phyloP scores from a whole-genome alignment of 2,888 invertebrate genomes.

The Spatulosminthurus flaviceps region DNA sequence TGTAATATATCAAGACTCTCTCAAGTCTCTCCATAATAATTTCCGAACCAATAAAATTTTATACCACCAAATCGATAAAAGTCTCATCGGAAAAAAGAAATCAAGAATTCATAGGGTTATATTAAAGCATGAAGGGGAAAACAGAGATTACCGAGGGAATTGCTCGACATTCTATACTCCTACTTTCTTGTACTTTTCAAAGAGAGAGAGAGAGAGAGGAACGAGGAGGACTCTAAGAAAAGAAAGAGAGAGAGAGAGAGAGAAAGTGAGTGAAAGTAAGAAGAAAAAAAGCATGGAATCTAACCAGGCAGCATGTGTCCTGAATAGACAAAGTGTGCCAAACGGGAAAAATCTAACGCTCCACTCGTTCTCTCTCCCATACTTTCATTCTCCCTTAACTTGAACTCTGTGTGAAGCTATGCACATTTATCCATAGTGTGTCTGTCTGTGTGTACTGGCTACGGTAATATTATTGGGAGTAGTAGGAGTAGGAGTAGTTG shows the following conservation, averaged over 20 bases:
- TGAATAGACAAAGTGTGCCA: slow-evolving; percentile 43
- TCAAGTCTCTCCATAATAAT: background rate
- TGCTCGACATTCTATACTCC: slow-evolving; percentile 29
- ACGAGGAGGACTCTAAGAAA: background rate
- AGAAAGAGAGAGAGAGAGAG: background rate
- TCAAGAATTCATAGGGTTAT: slow-evolving; percentile 33
- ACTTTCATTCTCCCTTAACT: background rate
- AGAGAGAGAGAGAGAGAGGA: too few relatives aligned
- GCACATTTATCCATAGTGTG: background rate
- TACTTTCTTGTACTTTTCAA: background rate
- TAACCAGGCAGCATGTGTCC: slow-evolving; percentile 42
- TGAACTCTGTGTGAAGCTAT: background rate
- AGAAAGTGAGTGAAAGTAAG: background rate
- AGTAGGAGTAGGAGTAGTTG: too few relatives aligned
- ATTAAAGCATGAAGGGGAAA: slow-evolving; percentile 34
- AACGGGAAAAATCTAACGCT: slow-evolving; percentile 30
- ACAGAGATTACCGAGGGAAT: slow-evolving; percentile 34
- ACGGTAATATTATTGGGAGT: too few relatives aligned
- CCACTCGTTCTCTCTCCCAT: background rate
- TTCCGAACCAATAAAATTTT: slow-evolving; percentile 3
- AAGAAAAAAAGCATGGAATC: slow-evolving; percentile 23
- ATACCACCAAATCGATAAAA: slow-evolving; percentile 32
- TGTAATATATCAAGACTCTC: background rate
- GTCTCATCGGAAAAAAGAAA: slow-evolving; percentile 26
- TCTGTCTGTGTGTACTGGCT: too few relatives aligned